Evolutionary conservation across 2,888 invertebrate genomes (phyloP).

Genomic region (Lysandra bellargus): DNA sequence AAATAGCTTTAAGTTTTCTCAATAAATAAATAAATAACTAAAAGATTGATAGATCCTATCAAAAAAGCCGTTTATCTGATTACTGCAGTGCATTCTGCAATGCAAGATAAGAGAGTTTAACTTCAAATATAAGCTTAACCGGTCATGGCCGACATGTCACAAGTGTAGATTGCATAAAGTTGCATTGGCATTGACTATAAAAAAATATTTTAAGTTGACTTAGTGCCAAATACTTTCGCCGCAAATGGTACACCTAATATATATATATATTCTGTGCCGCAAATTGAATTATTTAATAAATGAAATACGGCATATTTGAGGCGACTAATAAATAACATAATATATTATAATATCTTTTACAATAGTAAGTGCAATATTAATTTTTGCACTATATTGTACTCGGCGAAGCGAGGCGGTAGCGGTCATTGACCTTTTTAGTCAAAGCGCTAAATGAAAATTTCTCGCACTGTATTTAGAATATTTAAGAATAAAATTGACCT

Average conservation of each 20-base stretch:
- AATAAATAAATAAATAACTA: no score
- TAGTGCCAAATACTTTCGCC: slow-evolving; percentile 3
- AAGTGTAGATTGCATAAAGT: neutral
- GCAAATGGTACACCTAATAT: neutral
- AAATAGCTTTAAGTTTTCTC: no score
- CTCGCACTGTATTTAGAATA: no score
- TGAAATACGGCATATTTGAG: neutral
- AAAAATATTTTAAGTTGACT: neutral
- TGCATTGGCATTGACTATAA: slow-evolving; percentile 8
- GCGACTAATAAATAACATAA: neutral
- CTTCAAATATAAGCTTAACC: neutral
- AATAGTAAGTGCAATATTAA: no score
- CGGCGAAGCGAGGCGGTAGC: no score
- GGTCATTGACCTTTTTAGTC: no score
- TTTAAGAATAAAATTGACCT: no score
- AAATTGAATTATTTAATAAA: neutral
- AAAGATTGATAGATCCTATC: no score
- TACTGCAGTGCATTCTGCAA: neutral
- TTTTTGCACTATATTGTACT: no score
- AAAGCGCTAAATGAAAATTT: no score
- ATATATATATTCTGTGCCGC: neutral
- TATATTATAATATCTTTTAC: neutral
- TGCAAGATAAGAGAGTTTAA: neutral
- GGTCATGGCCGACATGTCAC: neutral
- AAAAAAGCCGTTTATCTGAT: neutral